phyloP scores from a whole-genome alignment of 1,140 invertebrate species.

The Brachionus manjavacas region DNA sequence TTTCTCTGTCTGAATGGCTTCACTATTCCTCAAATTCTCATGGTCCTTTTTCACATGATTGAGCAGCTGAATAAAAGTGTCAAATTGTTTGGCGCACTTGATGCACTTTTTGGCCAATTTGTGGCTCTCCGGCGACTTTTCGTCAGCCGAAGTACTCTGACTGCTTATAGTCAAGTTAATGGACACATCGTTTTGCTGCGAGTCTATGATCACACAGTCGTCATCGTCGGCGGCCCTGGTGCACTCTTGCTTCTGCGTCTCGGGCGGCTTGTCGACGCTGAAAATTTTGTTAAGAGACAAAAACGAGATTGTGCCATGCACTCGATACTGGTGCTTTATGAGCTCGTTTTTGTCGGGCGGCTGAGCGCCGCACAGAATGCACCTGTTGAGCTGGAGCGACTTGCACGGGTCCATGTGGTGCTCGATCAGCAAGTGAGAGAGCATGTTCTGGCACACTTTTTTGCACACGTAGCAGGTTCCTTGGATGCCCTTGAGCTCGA shows the following conservation, averaged over 20 bases:
- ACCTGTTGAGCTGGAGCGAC: background rate
- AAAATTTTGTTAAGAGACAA: slow-evolving; percentile 21
- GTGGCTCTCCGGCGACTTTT: background rate
- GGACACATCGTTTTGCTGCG: background rate
- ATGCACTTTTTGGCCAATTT: background rate
- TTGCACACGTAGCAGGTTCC: background rate
- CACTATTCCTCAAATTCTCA: background rate
- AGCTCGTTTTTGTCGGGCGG: background rate
- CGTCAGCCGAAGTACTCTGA: background rate
- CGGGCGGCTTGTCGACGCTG: background rate
- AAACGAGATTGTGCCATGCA: background rate
- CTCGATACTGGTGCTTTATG: background rate
- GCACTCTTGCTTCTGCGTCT: background rate
- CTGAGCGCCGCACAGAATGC: background rate
- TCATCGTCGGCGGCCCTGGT: background rate
- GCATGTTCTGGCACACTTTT: background rate
- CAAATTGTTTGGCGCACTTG: background rate
- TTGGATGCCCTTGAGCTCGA: background rate
- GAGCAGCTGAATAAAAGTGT: background rate
- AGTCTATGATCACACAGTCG: background rate
- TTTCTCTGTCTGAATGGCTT: background rate
- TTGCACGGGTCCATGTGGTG: background rate
- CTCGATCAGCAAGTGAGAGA: background rate
- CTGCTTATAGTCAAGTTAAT: background rate
- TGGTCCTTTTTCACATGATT: background rate